phyloP scores from a whole-genome alignment of 2,888 invertebrate species.

The Graphium colonna region DNA sequence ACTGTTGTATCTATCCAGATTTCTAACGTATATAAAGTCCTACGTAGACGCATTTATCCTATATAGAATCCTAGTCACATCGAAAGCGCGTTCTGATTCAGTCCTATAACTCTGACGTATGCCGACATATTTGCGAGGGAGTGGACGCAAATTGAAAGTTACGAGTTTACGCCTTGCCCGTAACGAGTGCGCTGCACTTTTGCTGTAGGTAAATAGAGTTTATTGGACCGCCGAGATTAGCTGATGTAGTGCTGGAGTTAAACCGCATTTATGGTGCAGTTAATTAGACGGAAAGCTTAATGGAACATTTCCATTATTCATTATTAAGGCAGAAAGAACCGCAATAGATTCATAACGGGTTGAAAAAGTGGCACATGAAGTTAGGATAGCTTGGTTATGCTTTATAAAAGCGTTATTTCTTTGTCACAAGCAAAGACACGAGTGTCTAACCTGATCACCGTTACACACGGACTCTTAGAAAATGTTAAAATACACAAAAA shows the following conservation, averaged over 20 bases:
- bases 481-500: too few species aligned
- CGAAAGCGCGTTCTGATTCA: constrained; percentile 40
- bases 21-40: not conserved
- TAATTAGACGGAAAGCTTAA: constrained; percentile 6
- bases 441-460: too few species aligned
- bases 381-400: too few species aligned
- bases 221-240: constrained; percentile 22
- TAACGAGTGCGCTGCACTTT: constrained; percentile 53
- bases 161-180: constrained; percentile 56
- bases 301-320: not conserved
- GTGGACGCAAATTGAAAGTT: constrained; percentile 74
- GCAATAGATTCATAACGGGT: too few species aligned
- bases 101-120: constrained; percentile 54
- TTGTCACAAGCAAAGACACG: too few species aligned
- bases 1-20: not conserved
- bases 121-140: constrained; percentile 56
- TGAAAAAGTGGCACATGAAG: too few species aligned
- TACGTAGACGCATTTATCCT: not conserved
- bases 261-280: constrained; percentile 5
- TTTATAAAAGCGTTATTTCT: too few species aligned
- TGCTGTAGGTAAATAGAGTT: constrained; percentile 26
- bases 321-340: not conserved
- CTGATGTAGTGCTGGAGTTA: constrained; percentile 15
- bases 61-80: constrained; percentile 23
- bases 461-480: too few species aligned